phyloP scores from a whole-genome alignment of 2,113 vertebrate genomes.

The Chamaetylas fuelleborni region DNA sequence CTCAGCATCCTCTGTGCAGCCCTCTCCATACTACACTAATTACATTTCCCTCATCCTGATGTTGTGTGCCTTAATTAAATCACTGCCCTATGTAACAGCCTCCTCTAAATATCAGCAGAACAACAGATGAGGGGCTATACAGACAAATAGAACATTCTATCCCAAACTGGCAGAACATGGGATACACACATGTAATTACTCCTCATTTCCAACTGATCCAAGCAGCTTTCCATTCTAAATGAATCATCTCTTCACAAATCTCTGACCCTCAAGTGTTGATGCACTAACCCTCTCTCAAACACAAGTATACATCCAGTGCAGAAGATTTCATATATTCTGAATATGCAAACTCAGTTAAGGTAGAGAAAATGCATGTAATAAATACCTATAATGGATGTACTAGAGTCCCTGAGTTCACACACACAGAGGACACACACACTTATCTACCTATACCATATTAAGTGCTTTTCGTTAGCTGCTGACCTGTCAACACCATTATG shows the following conservation, averaged over 20 bases:
- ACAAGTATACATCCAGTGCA: neutral
- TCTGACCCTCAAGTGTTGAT: neutral
- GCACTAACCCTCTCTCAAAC: neutral
- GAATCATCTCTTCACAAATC: fast-evolving
- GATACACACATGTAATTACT: neutral
- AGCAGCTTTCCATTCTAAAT: neutral
- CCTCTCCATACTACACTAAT: neutral
- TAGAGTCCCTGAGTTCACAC: neutral
- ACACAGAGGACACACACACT: neutral
- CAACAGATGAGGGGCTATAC: neutral
- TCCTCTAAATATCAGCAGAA: neutral
- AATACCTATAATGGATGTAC: neutral
- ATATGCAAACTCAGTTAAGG: neutral
- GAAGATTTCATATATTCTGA: neutral
- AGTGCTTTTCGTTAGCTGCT: neutral
- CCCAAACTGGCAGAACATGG: neutral
- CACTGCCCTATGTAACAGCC: neutral
- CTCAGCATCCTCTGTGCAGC: neutral
- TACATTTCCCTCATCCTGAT: neutral
- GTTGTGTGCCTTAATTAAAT: neutral
- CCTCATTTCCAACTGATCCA: neutral
- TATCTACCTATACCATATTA: neutral
- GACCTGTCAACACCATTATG: neutral
- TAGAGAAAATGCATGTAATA: fast-evolving
- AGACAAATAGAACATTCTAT: neutral